phyloP scores from a whole-genome alignment of 2,113 vertebrate genomes.

The Perca flavescens region DNA sequence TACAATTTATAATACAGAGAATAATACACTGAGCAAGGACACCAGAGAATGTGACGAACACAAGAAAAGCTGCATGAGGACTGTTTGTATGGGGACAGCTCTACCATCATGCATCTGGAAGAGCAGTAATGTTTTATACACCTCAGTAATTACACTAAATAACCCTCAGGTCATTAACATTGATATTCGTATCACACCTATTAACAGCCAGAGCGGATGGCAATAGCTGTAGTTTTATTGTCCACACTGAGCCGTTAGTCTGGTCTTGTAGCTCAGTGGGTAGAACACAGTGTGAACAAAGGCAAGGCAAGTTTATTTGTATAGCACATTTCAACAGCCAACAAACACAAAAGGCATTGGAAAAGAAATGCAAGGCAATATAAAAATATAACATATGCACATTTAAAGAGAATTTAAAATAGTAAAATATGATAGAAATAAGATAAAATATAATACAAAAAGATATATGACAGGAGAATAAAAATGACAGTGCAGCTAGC shows the following conservation, averaged over 20 bases:
- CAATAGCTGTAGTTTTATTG: slow-evolving; percentile 44
- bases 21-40: neutral
- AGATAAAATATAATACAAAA: neutral
- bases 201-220: slow-evolving; percentile 27
- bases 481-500: neutral
- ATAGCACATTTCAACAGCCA: neutral
- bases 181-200: slow-evolving; percentile 49
- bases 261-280: neutral
- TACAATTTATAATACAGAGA: neutral
- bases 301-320: neutral
- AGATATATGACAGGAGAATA: neutral
- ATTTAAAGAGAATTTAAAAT: neutral
- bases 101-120: neutral
- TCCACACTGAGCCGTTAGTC: slow-evolving; percentile 10
- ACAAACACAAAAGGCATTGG: neutral
- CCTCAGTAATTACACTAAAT: slow-evolving; percentile 42
- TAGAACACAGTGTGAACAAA: neutral
- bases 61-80: neutral
- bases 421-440: no score
- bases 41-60: neutral
- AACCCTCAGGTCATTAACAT: slow-evolving; percentile 50
- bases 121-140: slow-evolving; percentile 5
- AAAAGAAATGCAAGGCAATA: neutral
- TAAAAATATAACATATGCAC: neutral
- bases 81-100: neutral